These are phyloP conservation scores for Lasiurus borealis DNA, from an alignment of 2,113 vertebrate genomes.

Conservation along the genomic window DNA sequence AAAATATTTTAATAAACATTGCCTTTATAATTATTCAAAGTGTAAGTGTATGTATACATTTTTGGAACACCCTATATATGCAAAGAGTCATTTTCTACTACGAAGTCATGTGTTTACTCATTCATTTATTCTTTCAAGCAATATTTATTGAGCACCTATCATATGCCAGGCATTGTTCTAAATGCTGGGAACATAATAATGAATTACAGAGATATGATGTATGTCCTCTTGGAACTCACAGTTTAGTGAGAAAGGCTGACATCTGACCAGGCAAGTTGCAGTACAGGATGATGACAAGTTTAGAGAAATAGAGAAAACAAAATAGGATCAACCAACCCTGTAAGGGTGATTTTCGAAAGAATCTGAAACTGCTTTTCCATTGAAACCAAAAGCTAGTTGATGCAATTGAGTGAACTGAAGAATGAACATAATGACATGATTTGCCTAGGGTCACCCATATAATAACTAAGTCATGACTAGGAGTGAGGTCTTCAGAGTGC, in stretches of 20 bases:
- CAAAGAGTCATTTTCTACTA: not conserved
- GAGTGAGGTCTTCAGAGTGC: not conserved
- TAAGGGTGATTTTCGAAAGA: not conserved
- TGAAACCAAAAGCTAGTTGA: not conserved
- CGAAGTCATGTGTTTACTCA: not conserved
- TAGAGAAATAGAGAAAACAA: not conserved
- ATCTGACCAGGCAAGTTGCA: not conserved
- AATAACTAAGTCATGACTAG: not conserved
- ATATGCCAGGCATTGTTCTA: not conserved
- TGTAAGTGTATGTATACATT: too few relatives aligned
- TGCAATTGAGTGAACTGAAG: not conserved
- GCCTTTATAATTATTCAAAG: too few relatives aligned
- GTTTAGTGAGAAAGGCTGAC: not conserved
- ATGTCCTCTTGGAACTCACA: not conserved
- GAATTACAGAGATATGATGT: not conserved
- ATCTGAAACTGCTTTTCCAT: not conserved
- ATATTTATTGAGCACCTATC: not conserved
- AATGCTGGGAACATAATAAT: not conserved
- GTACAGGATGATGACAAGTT: not conserved
- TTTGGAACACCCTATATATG: too few relatives aligned
- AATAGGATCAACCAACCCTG: accelerated
- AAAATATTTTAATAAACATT: too few relatives aligned
- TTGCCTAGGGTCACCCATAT: not conserved
- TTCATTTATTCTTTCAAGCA: not conserved
- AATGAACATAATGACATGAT: not conserved